Evolutionary conservation across 2,113 vertebrate genomes (phyloP).

Genomic region (Xiphophorus couchianus): DNA sequence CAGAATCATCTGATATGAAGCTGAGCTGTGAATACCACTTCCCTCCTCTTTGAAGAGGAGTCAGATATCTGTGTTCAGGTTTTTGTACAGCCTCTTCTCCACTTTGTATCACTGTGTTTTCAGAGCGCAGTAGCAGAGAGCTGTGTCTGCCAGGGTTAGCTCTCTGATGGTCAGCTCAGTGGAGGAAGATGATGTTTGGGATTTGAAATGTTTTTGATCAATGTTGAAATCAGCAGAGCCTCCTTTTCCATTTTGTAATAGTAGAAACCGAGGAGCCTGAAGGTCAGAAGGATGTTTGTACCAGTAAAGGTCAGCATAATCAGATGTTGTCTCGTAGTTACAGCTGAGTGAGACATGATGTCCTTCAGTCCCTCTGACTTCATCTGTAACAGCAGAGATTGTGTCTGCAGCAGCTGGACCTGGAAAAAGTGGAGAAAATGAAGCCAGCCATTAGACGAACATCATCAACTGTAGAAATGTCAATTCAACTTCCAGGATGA

Average conservation of each 20-base stretch:
- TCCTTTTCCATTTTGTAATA: no score
- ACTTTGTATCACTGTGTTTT: constrained; percentile 38
- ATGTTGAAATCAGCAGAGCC: no score
- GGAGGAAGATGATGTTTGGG: rapidly evolving
- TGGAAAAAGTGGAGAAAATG: no score
- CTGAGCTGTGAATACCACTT: neutral
- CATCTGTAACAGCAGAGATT: neutral
- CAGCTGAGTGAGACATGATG: constrained; percentile 1
- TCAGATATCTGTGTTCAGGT: constrained; percentile 36
- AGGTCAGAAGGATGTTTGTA: constrained; percentile 37
- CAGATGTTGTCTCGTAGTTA: no score
- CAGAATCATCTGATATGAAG: no score
- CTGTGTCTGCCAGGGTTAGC: constrained; percentile 29
- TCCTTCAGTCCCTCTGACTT: constrained; percentile 42
- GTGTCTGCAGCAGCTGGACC: neutral
- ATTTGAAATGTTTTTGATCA: no score
- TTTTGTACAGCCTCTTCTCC: constrained; percentile 48
- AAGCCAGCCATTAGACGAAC: no score
- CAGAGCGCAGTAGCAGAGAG: constrained; percentile 49
- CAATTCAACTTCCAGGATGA: no score
- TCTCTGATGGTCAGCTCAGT: neutral
- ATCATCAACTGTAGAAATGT: no score
- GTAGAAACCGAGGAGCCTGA: neutral
- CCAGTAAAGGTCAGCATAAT: rapidly evolving
- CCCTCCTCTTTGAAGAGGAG: constrained; percentile 30